These are phyloP conservation scores for Harmothoe impar DNA, from an alignment of 2,888 invertebrate genomes.

Conservation along the genomic window DNA sequence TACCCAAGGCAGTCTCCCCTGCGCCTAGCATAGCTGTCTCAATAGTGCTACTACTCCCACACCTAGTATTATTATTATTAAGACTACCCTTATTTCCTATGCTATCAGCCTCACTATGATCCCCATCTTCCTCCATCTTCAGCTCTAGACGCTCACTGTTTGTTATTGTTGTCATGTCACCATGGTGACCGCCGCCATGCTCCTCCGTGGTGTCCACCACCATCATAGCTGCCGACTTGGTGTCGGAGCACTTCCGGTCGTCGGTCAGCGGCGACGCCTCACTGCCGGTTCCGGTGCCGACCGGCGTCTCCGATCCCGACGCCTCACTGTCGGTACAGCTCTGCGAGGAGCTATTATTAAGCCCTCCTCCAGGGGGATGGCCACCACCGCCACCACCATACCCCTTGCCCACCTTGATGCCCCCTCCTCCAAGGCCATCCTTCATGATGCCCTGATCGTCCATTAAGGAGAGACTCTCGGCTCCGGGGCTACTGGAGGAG, in stretches of 20 bases:
- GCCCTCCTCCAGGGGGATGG: background rate
- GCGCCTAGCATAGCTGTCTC: background rate
- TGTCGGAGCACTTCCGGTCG: conserved; percentile 48
- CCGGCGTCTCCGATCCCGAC: conserved; percentile 42
- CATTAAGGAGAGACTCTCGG: conserved; percentile 61
- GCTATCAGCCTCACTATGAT: background rate
- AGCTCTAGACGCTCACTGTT: background rate
- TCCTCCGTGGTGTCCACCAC: background rate
- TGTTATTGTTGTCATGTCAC: background rate
- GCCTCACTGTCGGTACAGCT: conserved; percentile 56
- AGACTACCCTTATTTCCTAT: background rate
- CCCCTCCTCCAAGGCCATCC: background rate
- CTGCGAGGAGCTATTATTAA: conserved; percentile 18
- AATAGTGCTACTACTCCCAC: background rate
- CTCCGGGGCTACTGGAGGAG: conserved; percentile 63
- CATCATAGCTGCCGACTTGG: background rate
- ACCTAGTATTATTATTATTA: background rate
- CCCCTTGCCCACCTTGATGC: background rate
- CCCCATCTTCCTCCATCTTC: conserved; percentile 31
- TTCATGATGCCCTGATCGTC: conserved; percentile 37
- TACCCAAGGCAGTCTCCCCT: background rate
- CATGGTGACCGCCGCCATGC: background rate
- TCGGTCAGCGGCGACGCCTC: conserved; percentile 49
- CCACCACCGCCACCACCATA: background rate
- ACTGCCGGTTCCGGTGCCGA: conserved; percentile 58